These are phyloP conservation scores for Trachelus iudaicus DNA, from an alignment of 2,888 invertebrate genomes.

Conservation along the genomic window DNA sequence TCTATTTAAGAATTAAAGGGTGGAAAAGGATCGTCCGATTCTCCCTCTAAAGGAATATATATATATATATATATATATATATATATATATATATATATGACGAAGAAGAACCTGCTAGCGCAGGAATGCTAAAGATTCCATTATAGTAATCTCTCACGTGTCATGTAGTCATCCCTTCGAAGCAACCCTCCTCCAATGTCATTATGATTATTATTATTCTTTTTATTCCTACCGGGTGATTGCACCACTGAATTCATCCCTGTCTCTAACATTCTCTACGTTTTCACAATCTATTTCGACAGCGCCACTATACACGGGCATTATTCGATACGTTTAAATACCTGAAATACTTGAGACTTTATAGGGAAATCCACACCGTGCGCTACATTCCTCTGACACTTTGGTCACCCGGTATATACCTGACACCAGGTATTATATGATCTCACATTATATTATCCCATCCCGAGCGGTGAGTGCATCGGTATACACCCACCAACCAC, in stretches of 20 bases:
- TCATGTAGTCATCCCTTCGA: constrained; percentile 24
- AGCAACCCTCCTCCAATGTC: constrained; percentile 12
- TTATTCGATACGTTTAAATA: background rate
- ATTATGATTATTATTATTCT: constrained; percentile 14
- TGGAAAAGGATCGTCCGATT: background rate
- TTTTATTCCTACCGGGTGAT: constrained; percentile 26
- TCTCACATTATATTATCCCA: constrained; percentile 20
- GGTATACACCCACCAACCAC: constrained; percentile 23
- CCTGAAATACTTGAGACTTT: background rate
- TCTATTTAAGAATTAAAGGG: background rate
- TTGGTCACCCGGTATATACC: constrained; percentile 24
- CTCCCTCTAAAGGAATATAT: background rate
- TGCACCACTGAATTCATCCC: constrained; percentile 8
- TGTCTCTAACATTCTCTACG: background rate
- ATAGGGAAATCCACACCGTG: background rate
- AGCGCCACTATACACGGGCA: constrained; percentile 26
- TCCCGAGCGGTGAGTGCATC: constrained; percentile 18
- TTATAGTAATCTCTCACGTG: constrained; percentile 50
- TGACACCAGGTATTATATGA: constrained; percentile 14
- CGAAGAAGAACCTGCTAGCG: constrained; percentile 52
- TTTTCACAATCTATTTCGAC: constrained; percentile 13
- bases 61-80: constrained; percentile 19
- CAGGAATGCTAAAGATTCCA: constrained; percentile 52
- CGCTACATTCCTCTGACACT: background rate
- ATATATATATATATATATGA: constrained; percentile 28